Evolutionary conservation across 2,888 invertebrate genomes (phyloP).

Genomic region (Trachelus tabidus): DNA sequence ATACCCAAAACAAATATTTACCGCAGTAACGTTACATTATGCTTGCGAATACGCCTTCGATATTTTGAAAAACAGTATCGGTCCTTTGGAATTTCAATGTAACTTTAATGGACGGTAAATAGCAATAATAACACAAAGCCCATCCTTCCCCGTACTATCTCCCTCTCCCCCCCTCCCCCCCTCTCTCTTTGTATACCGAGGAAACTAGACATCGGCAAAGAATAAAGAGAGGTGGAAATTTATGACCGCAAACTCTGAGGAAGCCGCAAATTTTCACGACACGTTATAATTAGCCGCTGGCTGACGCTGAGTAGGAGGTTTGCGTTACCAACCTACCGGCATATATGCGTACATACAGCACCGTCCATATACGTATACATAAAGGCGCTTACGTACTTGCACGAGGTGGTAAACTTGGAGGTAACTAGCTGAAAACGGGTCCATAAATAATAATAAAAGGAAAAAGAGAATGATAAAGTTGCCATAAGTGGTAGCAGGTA

Average conservation of each 20-base stretch:
- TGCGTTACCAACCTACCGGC: not conserved
- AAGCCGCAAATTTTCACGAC: slow-evolving; percentile 38
- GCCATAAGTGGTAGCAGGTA: not conserved
- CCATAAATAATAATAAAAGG: not conserved
- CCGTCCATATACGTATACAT: no score
- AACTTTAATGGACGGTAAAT: no score
- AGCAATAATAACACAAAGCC: no score
- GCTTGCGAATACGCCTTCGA: no score
- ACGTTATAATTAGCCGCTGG: slow-evolving; percentile 29
- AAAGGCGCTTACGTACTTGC: no score
- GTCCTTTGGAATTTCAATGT: no score
- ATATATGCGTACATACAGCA: no score
- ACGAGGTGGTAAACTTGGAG: not conserved
- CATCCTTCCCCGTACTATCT: no score
- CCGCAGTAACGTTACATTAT: no score
- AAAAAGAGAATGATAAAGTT: not conserved
- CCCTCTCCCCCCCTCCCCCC: no score
- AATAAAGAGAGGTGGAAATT: slow-evolving; percentile 22
- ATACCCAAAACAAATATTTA: no score
- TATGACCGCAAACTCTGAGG: slow-evolving; percentile 30
- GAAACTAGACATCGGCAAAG: not conserved
- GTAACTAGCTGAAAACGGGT: not conserved
- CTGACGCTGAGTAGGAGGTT: not conserved
- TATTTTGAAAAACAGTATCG: no score
- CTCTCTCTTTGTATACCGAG: not conserved